Percentiles rank a stretch among this genome's conserved stretches.
These are phyloP conservation scores for Pogonocichla stellata DNA, from an alignment of 2,113 vertebrate species.

Conservation along the genomic window DNA sequence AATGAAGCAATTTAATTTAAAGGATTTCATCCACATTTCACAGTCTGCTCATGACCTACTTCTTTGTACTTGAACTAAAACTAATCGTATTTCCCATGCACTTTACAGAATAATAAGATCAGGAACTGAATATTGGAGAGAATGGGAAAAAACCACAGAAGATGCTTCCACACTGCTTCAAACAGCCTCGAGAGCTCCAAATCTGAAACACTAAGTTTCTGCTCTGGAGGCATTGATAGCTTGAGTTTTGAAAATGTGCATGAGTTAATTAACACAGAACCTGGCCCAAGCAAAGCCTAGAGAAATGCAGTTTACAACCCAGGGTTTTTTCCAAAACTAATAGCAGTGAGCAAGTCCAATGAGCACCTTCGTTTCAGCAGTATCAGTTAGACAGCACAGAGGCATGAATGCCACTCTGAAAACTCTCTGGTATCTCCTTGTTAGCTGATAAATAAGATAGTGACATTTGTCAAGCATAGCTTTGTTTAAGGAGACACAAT, in stretches of 20 bases:
- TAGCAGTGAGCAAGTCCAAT: not conserved
- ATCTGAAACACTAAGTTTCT: not conserved
- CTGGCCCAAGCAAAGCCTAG: not conserved
- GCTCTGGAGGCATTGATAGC: not conserved
- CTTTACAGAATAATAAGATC: conserved; percentile 23
- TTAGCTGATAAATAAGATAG: not conserved
- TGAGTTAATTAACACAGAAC: not conserved
- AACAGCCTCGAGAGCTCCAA: not conserved
- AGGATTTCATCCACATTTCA: conserved; percentile 43
- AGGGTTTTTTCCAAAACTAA: not conserved
- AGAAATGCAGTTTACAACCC: not conserved
- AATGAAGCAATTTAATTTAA: conserved; percentile 36
- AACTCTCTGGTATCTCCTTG: not conserved
- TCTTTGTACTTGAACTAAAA: conserved; percentile 42
- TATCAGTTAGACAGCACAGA: not conserved
- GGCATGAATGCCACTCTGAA: not conserved
- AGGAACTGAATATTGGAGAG: not conserved
- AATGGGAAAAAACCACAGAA: not conserved
- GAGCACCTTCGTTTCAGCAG: not conserved
- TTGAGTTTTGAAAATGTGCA: not conserved
- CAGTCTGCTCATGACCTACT: conserved; percentile 33
- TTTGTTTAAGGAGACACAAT: not conserved
- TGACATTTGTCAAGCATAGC: not conserved
- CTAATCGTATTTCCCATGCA: conserved; percentile 5
- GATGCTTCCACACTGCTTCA: not conserved